These are phyloP conservation scores for Daubentonia madagascariensis DNA, from an alignment of 2,113 vertebrate genomes.

Conservation along the genomic window DNA sequence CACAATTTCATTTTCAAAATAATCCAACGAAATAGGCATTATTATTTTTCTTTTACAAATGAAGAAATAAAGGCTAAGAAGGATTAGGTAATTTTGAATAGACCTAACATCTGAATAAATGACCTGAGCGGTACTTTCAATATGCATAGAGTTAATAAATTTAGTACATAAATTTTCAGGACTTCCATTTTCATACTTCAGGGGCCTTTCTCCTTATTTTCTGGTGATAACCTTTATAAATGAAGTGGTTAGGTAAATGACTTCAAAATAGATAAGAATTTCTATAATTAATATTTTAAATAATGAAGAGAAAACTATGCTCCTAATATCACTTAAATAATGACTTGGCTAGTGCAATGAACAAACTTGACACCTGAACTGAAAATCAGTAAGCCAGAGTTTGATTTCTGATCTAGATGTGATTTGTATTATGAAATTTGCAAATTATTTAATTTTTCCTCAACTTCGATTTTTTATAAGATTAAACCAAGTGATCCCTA, in stretches of 20 bases:
- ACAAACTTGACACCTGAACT: neutral
- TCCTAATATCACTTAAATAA: neutral
- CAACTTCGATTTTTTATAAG: neutral
- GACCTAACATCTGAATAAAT: neutral
- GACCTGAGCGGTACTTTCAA: neutral
- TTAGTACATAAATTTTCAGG: neutral
- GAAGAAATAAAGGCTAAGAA: constrained; percentile 25
- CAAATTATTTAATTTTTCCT: neutral
- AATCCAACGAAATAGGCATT: neutral
- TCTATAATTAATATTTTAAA: constrained; percentile 11
- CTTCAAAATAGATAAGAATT: neutral
- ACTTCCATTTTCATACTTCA: neutral
- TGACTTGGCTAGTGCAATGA: neutral
- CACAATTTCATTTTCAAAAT: constrained; percentile 21
- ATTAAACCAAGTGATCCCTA: constrained; percentile 1
- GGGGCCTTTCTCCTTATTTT: neutral
- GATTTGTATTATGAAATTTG: neutral
- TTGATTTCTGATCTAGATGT: neutral
- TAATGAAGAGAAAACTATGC: neutral
- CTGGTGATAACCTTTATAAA: neutral
- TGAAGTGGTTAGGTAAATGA: neutral
- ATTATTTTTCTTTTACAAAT: constrained; percentile 39
- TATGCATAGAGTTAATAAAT: neutral
- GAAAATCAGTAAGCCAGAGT: neutral
- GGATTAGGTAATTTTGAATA: neutral